Base-by-base conservation (phyloP, 2,113 vertebrate species). In the Carlito syrichta region DNA sequence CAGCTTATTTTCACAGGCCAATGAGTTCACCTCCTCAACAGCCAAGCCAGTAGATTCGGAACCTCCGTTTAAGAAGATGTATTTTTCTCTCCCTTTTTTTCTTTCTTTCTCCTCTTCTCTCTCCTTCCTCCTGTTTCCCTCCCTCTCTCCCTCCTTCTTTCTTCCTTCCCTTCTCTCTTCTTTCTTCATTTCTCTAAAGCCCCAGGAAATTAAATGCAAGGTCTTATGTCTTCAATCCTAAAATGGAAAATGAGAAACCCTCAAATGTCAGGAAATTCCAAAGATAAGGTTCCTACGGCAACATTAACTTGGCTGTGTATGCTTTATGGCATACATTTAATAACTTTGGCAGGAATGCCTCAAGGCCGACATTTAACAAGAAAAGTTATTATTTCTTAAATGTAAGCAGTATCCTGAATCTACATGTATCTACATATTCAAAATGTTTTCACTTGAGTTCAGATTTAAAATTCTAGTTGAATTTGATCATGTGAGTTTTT, bases 241-340 rank as follows among this genome's bases (percentile, higher is more conserved):
- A 77, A 69, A 76, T 81, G 89, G 95, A 92, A 92, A 93, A 92
- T 50, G 40, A 96, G 82, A 93, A 94, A 48, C 78, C 79, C 82
- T 95, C 91, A 78, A 86, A 62, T 82, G 91, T 90, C 94, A 95
- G 96, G 97, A 97, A 98, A 97, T 97, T 96, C 96, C 95, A 94
- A 86, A 97, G 97, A 97, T 97, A 94, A 97, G 91, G 50, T 78
- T 86, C 93, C 93, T 92, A 17, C 82, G 19, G 93, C 96, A 85
- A 60, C 56, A 43, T 52, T 78, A 27, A 32, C 68, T 83, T 32
- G 58, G 85, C 73, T 68, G 13, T 88, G 74, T 68, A 35, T 79
- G 86, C 85, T 92, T 92, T 92, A 71, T 78, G 48, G 86, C 32
- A 2, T 32, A 52, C 10, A 0, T 58, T 74, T 79, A 91, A 89